Percentiles rank a stretch among this genome's conserved stretches.
phyloP scores from a whole-genome alignment of 1,140 invertebrate genomes.

The Drosophila repletoides region DNA sequence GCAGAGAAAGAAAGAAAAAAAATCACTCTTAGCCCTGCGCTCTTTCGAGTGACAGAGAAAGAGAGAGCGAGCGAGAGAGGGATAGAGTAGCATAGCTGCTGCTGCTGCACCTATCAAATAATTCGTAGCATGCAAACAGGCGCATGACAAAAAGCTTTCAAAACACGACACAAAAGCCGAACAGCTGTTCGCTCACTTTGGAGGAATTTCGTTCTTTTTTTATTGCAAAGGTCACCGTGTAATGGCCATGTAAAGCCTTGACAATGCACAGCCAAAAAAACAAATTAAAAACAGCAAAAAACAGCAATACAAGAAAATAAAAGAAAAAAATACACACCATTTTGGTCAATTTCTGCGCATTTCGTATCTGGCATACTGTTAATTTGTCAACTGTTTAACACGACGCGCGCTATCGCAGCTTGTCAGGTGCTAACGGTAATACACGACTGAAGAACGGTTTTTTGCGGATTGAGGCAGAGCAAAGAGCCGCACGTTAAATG shows the following conservation, averaged over 20 bases:
- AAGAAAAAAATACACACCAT: constrained; percentile 59
- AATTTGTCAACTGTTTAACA: not conserved
- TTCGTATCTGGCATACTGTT: constrained; percentile 66
- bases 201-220: constrained; percentile 20
- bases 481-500: not conserved
- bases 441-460: constrained; percentile 42
- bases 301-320: not conserved
- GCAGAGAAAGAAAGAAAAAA: too few species aligned
- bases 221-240: constrained; percentile 16
- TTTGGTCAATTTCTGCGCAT: constrained; percentile 46
- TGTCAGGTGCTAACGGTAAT: constrained; percentile 57
- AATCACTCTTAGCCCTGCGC: too few species aligned
- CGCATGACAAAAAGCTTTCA: constrained; percentile 52
- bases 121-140: constrained; percentile 59
- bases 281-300: not conserved
- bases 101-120: constrained; percentile 20
- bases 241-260: constrained; percentile 39
- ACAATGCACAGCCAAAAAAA: constrained; percentile 24
- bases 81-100: too few species aligned
- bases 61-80: too few species aligned
- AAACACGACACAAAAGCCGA: constrained; percentile 26
- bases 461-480: constrained; percentile 19
- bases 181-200: constrained; percentile 54
- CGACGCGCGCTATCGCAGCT: constrained; percentile 18
- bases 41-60: too few species aligned